Evolutionary conservation across 2,888 invertebrate species (phyloP), one percentile per base, ranked within the genome.

Genomic region (Habroteleia sp.): DNA sequence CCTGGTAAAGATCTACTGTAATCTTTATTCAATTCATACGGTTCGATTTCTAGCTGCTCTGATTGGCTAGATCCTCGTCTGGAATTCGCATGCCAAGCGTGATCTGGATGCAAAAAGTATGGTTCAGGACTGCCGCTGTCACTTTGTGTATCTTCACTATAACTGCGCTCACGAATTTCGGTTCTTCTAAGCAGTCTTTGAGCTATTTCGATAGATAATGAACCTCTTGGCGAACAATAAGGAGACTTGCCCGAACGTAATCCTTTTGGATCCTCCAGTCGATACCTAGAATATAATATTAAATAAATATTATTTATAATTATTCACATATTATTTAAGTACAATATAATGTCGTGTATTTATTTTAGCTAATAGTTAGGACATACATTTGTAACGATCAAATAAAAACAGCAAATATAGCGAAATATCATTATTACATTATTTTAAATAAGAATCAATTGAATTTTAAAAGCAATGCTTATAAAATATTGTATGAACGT

Each of bases 1-100:
- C 96, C 96, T 0, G 96, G 96, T 80, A 96, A 89, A 2, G 96
- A 96, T 82, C 94, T 92, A 13, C 96, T 96, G 88, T 95, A 95
- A 89, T 96, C 96, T 87, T 95, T 94, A 68, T 93, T 94, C 44
- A 96, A 91, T 86, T 96, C 94, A 89, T 96, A 96, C 5, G 94
- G 93, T 86, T 95, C 95, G 48, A 94, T 93, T 85, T 96, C 96
- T 44, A 96, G 90, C 50, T 95, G 95, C 86, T 96, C 96, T 0
- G 96, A 96, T 85, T 96, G 96, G 33, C 95, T 95, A n/a, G 96
- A 96, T 27, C 96, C 96, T 23, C 96, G 92, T 20, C 96, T 90
- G 0, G 95, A 95, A 68, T 93, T 93, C 0, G 91, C 93, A 65
- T 89, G 85, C 93, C 94, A 96, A 1, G 96, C 96, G 88, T 94